Conservation (phyloP, 2,113 vertebrate genomes). For the Mormyrus lacerda region DNA sequence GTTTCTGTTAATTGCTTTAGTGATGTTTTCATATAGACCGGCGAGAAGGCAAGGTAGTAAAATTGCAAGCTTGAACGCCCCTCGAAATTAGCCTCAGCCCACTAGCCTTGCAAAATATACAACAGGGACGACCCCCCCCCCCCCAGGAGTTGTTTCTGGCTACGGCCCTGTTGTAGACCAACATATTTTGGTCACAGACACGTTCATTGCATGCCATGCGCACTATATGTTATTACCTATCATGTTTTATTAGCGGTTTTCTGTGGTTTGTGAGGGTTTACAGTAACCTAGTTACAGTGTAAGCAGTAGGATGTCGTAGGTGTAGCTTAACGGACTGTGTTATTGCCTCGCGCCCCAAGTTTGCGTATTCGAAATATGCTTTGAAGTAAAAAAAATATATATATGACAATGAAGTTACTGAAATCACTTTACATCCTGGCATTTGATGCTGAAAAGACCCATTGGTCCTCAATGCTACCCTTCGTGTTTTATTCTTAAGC, state of each 20-base stretch:
- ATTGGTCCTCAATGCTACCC: background rate
- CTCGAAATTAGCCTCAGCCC: background rate
- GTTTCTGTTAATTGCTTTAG: background rate
- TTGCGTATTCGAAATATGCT: background rate
- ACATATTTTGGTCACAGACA: background rate
- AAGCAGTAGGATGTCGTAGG: background rate
- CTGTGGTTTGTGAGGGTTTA: background rate
- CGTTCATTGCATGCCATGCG: background rate
- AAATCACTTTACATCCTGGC: background rate
- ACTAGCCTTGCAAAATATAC: background rate
- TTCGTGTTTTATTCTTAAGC: background rate
- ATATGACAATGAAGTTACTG: background rate
- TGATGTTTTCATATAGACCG: background rate
- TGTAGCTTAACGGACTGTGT: background rate
- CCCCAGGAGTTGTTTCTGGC: background rate
- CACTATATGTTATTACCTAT: background rate
- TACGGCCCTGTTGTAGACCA: background rate
- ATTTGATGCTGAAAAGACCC: background rate
- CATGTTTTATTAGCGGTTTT: background rate
- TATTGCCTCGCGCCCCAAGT: background rate
- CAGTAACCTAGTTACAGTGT: background rate
- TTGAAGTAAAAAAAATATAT: background rate
- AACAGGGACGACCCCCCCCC: background rate
- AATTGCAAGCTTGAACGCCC: background rate
- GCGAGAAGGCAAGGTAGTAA: background rate